Base-by-base conservation (phyloP, 2,888 invertebrate genomes). In the Callyntrura guangdongensis region DNA sequence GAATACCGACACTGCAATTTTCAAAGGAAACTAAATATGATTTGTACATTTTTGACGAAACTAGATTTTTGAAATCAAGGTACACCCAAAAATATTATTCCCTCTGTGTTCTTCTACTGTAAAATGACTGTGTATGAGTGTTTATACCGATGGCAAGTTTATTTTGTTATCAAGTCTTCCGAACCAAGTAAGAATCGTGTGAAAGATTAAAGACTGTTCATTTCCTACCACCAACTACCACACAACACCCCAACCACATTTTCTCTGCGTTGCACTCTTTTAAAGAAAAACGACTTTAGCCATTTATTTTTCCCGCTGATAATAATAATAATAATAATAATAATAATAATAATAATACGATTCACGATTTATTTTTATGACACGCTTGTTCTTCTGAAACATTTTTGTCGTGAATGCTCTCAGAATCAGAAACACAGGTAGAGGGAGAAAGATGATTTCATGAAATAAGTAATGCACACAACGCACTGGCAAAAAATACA, bases 361-460 rank as follows among this genome's bases (percentile, higher is more conserved):
- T 86, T 74, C 86, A 86, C 86, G 86, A 86, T 86, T 86, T 74
- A 86, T 86, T 74, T 86, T 86, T 86, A 86, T 74, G 86, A 74
- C 86, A 74, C 74, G 86, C 59, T 86, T 74, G 61, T 74, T 85
- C 1, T 86, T 74, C 20, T 27, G 59, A 74, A 74, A 74, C 85
- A 86, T 61, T 74, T 27, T 84, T 86, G 74, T 72, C 85, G 59
- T 72, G 72, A 72, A 72, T 53, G 36, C 53, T 85, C 36, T 72
- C 20, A 69, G 8, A 69, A 56, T 56, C 72, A 45, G 72, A 36
- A 45, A 72, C 45, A 17, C 1, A 17, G 12, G 17, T n/a, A 45
- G 4, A 14, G 69, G 22, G 20, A 27, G 25, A 14, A 12, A 67
- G 36, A 45, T 11, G 17, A 8, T 69, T 14, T 25, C 25, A 36